These are phyloP conservation scores for Venustoraphidia nigricollis DNA, from an alignment of 2,888 invertebrate species.

Conservation along the genomic window DNA sequence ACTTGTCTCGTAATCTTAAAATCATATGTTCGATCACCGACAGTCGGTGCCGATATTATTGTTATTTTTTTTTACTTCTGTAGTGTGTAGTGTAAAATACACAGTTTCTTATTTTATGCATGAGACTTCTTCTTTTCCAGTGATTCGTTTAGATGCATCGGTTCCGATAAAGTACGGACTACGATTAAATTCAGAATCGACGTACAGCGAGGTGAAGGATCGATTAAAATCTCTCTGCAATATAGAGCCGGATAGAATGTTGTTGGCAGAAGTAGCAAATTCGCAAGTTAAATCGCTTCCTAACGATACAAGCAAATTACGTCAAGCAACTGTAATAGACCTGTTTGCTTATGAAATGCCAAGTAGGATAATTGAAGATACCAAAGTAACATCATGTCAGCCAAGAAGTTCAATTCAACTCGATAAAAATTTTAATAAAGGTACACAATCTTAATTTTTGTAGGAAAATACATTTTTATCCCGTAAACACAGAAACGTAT, in stretches of 20 bases:
- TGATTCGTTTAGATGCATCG: slow-evolving; percentile 64
- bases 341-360: slow-evolving; percentile 59
- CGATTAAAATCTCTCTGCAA: slow-evolving; percentile 48
- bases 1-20: too few species aligned
- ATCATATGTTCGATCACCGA: too few species aligned
- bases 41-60: too few species aligned
- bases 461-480: too few species aligned
- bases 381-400: slow-evolving; percentile 3
- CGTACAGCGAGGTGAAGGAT: slow-evolving; percentile 59
- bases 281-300: slow-evolving; percentile 48
- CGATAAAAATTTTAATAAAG: too few species aligned
- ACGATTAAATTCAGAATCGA: slow-evolving; percentile 67
- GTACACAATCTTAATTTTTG: too few species aligned
- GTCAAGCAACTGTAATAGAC: slow-evolving; percentile 33
- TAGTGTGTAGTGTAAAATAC: too few species aligned
- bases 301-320: slow-evolving; percentile 35
- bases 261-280: slow-evolving; percentile 56
- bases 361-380: slow-evolving; percentile 16
- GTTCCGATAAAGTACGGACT: slow-evolving; percentile 75
- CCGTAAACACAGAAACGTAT: too few species aligned
- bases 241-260: slow-evolving; percentile 41
- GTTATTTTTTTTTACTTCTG: too few species aligned
- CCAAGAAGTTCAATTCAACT: neutral
- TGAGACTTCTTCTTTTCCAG: slow-evolving; percentile 30
- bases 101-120: too few species aligned